A percentile compares a stretch with the other conserved stretches of the same genome.
Evolutionary conservation across 2,113 vertebrate species (phyloP).

Genomic region (Vicugna pacos): DNA sequence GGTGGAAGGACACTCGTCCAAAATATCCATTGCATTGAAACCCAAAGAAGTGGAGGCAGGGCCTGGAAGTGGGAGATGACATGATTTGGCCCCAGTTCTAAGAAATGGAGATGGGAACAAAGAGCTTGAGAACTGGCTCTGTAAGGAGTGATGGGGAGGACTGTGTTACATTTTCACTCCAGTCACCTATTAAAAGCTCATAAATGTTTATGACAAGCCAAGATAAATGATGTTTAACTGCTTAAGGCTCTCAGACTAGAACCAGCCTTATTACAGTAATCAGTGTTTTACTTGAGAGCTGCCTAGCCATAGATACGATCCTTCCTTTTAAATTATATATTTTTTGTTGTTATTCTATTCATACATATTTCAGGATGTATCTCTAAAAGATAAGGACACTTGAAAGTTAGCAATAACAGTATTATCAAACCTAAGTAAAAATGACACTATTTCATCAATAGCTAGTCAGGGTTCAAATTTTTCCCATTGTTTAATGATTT

Average conservation of each 20-base stretch:
- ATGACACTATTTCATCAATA: background rate
- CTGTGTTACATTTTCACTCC: background rate
- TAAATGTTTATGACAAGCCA: background rate
- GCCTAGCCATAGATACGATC: background rate
- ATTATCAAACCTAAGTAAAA: background rate
- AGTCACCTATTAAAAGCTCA: background rate
- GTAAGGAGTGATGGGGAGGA: rapidly evolving
- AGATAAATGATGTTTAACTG: background rate
- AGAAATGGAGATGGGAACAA: background rate
- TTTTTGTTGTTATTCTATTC: background rate
- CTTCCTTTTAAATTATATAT: background rate
- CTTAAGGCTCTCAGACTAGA: background rate
- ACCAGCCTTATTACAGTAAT: background rate
- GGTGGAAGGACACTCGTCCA: background rate
- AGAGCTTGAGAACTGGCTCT: background rate
- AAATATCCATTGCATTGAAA: background rate
- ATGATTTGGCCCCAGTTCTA: background rate
- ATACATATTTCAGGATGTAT: background rate
- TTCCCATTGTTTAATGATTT: background rate
- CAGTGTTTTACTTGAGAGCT: background rate
- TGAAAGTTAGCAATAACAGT: background rate
- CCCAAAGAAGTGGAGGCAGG: background rate
- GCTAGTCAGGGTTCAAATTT: background rate
- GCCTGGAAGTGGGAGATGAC: background rate
- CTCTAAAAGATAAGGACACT: background rate